Evolutionary conservation across 2,113 vertebrate species (phyloP).

Genomic region (Monarcha castaneiventris): DNA sequence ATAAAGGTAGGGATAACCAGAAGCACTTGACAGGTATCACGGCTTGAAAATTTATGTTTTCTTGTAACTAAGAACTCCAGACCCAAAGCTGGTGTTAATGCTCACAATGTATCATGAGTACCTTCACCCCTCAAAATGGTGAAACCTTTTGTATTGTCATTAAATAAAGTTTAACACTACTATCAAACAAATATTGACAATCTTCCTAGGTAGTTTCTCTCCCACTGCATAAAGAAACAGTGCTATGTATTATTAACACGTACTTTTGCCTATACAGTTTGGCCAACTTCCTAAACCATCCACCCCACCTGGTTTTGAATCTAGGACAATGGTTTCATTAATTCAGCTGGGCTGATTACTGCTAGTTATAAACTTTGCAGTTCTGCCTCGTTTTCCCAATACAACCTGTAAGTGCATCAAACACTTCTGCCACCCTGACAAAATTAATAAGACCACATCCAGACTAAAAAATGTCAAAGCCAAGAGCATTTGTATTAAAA

Average conservation of each 20-base stretch:
- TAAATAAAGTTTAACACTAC: neutral
- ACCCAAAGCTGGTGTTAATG: neutral
- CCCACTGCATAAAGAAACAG: neutral
- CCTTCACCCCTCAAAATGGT: neutral
- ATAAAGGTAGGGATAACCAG: neutral
- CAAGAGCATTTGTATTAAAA: neutral
- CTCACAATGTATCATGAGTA: neutral
- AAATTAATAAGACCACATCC: neutral
- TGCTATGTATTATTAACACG: neutral
- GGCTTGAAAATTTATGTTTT: neutral
- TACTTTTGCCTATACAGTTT: neutral
- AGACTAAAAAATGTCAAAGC: neutral
- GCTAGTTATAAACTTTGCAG: neutral
- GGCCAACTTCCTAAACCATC: neutral
- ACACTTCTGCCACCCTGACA: neutral
- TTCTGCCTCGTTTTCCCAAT: neutral
- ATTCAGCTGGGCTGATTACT: neutral
- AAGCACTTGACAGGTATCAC: neutral
- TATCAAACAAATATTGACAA: constrained; percentile 7
- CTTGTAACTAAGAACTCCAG: neutral
- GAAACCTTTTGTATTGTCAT: neutral
- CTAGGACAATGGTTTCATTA: neutral
- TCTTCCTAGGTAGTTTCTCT: neutral
- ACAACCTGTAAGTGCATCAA: neutral
- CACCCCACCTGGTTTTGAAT: neutral